Evolutionary conservation across 2,797 vertebrate species (phyloP), one percentile per base, ranked within the genome.

Genomic region (Holocentrus rufus): DNA sequence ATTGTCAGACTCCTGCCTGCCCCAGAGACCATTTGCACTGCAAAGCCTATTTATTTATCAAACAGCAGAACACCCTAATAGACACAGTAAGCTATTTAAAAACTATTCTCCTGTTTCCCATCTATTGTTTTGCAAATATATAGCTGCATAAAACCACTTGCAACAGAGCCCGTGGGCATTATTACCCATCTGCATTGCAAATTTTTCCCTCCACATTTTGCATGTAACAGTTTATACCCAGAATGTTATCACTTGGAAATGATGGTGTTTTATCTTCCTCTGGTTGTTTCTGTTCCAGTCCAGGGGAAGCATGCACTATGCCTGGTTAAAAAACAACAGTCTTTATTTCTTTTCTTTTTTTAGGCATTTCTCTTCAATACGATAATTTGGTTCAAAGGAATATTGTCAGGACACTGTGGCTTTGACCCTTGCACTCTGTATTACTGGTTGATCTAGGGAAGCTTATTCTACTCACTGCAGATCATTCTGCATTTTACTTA

Each of bases 131-230:
- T 49, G 44, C 44, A 47, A 49, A 49, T 49, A 63, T 4, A 27
- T 27, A 27, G 25, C 42, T n/a, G 23, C 20, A 23, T 39, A 11
- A 8, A 10, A 18, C n/a, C 22, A 27, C 44, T n/a, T 7, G 27
- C 10, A 4, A 56, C 30, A 59, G 59, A 63, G 50, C 44, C 30
- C 54, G 18, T 1, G 1, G 44, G 7, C 25, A 46, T 46, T 27
- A 27, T 56, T 18, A 46, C 39, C 18, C 6, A 69, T 80, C 49
- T 81, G 23, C 60, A 70, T 1, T 78, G 78, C 62, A 64, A 67
- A 72, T 58, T 1, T 7, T 20, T 39, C 17, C 52, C 18, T 55
- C 2, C 14, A 36, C 15, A 52, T 2, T 55, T 44, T 15, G 42
- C 42, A 13, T n/a, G 10, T 18, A 55, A 8, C n/a, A 58, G 54